Conservation (phyloP, 2,888 invertebrate genomes). For the Electrophaes corylata region DNA sequence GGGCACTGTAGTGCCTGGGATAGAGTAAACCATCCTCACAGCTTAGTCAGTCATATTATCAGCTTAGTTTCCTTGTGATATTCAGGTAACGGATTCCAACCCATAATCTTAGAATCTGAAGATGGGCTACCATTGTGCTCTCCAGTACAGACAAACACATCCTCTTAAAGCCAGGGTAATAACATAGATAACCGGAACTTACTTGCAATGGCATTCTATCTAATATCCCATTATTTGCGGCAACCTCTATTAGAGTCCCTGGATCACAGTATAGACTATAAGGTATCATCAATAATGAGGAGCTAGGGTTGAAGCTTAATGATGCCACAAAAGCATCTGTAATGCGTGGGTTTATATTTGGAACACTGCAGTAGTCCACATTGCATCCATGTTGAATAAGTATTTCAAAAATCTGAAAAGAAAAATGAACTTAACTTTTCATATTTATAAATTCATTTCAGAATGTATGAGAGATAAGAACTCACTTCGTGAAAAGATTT, state of each 20-base stretch:
- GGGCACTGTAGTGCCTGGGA: no score
- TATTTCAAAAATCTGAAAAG: slow-evolving; percentile 69
- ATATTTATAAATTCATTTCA: neutral
- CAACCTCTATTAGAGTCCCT: slow-evolving; percentile 57
- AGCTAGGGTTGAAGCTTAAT: slow-evolving; percentile 59
- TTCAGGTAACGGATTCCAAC: no score
- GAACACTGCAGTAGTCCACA: slow-evolving; percentile 68
- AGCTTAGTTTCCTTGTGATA: no score
- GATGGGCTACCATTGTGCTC: no score
- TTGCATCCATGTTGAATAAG: slow-evolving; percentile 70
- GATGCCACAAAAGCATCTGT: slow-evolving; percentile 75
- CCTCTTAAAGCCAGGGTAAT: no score
- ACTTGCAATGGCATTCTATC: slow-evolving; percentile 60
- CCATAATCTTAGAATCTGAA: no score
- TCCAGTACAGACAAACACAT: no score
- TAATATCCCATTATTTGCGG: slow-evolving; percentile 51
- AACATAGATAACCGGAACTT: no score
- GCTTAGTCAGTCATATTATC: no score
- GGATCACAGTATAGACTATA: slow-evolving; percentile 74
- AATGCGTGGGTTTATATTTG: slow-evolving; percentile 45
- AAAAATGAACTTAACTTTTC: neutral
- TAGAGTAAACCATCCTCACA: no score
- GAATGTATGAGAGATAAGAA: slow-evolving; percentile 21
- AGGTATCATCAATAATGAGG: slow-evolving; percentile 62
- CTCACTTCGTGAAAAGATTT: slow-evolving; percentile 70